Base-by-base conservation (phyloP, 2,113 vertebrate genomes). In the Sceloporus undulatus region DNA sequence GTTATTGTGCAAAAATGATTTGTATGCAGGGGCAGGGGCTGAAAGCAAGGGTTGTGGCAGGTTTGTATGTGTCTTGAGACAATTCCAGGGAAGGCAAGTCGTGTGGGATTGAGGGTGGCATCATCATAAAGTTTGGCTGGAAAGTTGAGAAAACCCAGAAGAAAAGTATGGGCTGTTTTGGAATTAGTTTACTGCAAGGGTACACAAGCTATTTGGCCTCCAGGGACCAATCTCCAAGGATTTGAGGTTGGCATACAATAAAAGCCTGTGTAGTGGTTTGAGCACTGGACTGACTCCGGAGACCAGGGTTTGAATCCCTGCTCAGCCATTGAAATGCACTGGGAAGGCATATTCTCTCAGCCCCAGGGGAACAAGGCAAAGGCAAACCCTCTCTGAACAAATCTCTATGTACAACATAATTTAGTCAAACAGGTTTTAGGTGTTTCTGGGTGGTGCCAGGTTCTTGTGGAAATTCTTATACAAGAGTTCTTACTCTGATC, bases 1-100 rank as follows among this genome's bases (percentile, higher is more conserved):
- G 21, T 11, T 38, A 40, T 84, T 83, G 81, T 88, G n/a, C 1
- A 4, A 40, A 9, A 19, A 27, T 29, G 74, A 70, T 83, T 88
- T 77, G 59, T 78, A 84, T 88, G 81, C 87, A 27, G 19, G 11
- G 56, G 56, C 71, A 34, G 27, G 38, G 40, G 59, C 87, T 34
- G 40, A 52, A 79, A 52, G 29, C 18, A 13, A 48, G n/a, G 5
- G 8, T 7, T n/a, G 9, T 77, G 48, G 34, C 18, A 10, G 18
- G 38, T 16, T 16, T 29, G 11, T 71, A 19, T 18, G 38, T 21
- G 59, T 62, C 18, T 62, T 62, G 59, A 62, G 40, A 65, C 40
- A 75, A 23, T 70, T 25, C 59, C 40, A 52, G 74, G 66, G 11
- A 68, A 16, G 18, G 40, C 56, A 68, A 66, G 27, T 16, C 52